These are phyloP conservation scores for Hetaerina titia DNA, from an alignment of 2,888 invertebrate genomes.

Conservation along the genomic window DNA sequence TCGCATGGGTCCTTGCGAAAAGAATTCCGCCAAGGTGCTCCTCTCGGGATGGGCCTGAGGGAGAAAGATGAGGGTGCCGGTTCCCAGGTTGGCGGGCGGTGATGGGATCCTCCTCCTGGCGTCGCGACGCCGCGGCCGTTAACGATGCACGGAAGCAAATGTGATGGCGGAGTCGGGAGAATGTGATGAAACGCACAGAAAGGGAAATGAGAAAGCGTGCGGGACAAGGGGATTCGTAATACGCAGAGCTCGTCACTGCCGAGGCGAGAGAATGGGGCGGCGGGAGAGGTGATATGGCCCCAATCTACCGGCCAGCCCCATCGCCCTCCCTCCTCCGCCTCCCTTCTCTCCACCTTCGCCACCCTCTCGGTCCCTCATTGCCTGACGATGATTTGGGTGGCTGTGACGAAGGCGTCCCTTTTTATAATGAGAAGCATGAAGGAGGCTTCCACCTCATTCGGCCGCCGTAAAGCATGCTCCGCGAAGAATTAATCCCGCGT, in stretches of 20 bases:
- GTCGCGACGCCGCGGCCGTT: neutral
- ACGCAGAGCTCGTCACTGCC: neutral
- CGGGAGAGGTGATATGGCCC: neutral
- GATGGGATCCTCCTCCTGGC: neutral
- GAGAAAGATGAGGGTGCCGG: neutral
- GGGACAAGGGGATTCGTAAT: conserved; percentile 7
- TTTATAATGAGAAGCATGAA: neutral
- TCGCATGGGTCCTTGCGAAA: neutral
- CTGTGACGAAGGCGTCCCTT: neutral
- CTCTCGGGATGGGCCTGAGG: neutral
- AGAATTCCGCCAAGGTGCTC: neutral
- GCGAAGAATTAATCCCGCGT: conserved; percentile 6
- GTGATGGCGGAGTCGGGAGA: conserved; percentile 19
- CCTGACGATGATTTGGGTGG: neutral
- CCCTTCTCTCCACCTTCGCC: neutral
- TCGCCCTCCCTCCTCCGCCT: neutral
- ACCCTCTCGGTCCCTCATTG: neutral
- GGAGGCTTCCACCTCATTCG: neutral
- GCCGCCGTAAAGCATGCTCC: neutral
- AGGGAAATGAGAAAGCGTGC: conserved; percentile 13
- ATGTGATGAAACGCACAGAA: conserved; percentile 13
- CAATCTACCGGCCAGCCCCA: neutral
- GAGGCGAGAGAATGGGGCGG: neutral
- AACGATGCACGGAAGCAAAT: conserved; percentile 15
- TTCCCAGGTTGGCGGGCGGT: neutral